These are phyloP conservation scores for Macropus fuliginosus DNA, from an alignment of 2,797 vertebrate species.

Conservation along the genomic window DNA sequence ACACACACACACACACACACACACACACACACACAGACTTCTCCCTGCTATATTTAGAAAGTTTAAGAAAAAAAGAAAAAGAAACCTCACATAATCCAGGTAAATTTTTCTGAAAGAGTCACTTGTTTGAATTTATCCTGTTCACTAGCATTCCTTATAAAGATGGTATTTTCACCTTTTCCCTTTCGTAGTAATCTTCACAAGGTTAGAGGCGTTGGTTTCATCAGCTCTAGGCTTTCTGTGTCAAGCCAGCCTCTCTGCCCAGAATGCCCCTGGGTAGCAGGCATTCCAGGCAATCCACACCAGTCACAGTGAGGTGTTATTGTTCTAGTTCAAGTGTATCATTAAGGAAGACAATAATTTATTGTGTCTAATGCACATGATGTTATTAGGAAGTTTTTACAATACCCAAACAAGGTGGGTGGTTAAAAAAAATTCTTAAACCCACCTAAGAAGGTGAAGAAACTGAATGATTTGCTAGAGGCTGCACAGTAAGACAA, in stretches of 20 bases:
- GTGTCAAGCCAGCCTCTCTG: not conserved
- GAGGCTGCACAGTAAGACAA: not conserved
- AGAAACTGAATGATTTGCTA: slow-evolving; percentile 15
- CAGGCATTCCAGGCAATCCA: slow-evolving; percentile 20
- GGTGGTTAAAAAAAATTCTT: not conserved
- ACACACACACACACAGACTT: not conserved
- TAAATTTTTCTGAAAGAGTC: not conserved
- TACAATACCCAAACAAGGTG: slow-evolving; percentile 33
- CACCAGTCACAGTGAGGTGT: not conserved
- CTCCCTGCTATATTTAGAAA: not conserved
- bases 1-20: not conserved
- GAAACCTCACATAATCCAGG: not conserved
- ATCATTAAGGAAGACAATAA: slow-evolving; percentile 56
- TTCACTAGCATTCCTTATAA: slow-evolving; percentile 4
- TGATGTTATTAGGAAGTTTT: slow-evolving; percentile 9
- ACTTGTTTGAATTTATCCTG: not conserved
- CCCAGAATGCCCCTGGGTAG: slow-evolving; percentile 32
- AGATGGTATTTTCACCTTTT: not conserved
- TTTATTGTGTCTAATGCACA: slow-evolving; percentile 23
- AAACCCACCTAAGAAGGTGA: not conserved
- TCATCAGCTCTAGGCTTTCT: not conserved
- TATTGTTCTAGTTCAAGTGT: slow-evolving; percentile 44
- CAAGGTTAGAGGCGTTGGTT: not conserved
- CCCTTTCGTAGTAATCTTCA: not conserved
- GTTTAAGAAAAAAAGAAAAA: not conserved